Evolutionary conservation across 2,113 vertebrate genomes (phyloP), one percentile per base, ranked within the genome.

Genomic region (Cochlearius cochlearius): DNA sequence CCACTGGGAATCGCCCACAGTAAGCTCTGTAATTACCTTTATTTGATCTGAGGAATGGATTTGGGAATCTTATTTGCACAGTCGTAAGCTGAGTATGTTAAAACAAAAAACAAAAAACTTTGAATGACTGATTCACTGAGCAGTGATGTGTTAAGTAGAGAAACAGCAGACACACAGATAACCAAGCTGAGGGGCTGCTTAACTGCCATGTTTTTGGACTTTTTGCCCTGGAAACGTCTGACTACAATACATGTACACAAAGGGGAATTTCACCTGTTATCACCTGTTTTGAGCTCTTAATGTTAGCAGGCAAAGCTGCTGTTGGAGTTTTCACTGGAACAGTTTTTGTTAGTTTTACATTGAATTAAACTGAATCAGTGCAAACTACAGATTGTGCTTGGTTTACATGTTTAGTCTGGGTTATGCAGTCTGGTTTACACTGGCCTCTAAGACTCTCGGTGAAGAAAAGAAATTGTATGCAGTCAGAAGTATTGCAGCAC

Each of bases 1-100:
- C 97, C 96, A 97, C 98, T 97, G 98, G 98, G 98, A 98, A 98
- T 98, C 97, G 98, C 96, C 95, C 97, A 98, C 97, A 95, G 97
- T 98, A 91, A 98, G 94, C 96, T 98, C 87, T 78, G 94, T 98
- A 98, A 98, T 98, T 98, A 98, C 90, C 90, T 97, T 87, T 92
- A 96, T 98, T 98, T 97, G 97, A 98, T 97, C 95, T 97, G 85
- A 77, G 94, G 96, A 95, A 96, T 94, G 97, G 92, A 97, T 96
- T 97, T 92, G 94, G 96, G 96, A 97, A 96, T 95, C 96, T 96
- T 96, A 89, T 88, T 96, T 95, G 93, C 92, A 94, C 87, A 71
- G 93, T 95, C 8, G 56, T 91, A 79, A 97, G 97, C 88, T 95
- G 86, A 94, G 86, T 49, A 68, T 81, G 95, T 92, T 91, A 89